phyloP scores from a whole-genome alignment of 2,888 invertebrate genomes.

The Lepidocyrtinus sp. region DNA sequence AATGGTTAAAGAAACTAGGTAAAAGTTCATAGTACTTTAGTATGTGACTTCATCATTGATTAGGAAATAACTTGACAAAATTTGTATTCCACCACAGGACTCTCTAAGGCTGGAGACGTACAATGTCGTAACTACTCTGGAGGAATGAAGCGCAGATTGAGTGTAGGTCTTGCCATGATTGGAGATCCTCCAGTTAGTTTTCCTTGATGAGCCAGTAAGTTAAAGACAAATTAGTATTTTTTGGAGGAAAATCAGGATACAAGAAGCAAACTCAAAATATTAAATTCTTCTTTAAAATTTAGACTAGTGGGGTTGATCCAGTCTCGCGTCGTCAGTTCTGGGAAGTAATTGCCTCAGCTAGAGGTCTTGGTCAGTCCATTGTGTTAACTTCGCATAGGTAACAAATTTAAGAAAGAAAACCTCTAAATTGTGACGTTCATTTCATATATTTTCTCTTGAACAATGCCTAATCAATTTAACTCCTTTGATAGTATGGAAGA shows the following conservation, averaged over 20 bases:
- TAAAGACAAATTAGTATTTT: conserved; percentile 8
- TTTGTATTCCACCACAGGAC: conserved; percentile 36
- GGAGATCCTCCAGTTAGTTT: conserved; percentile 81
- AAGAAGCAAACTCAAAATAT: background rate
- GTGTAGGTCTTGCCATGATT: conserved; percentile 88
- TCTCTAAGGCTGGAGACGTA: conserved; percentile 43
- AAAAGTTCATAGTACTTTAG: background rate
- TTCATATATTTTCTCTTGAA: background rate
- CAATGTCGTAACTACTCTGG: conserved; percentile 80
- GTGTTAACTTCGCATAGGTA: conserved; percentile 82
- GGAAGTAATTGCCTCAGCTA: conserved; percentile 76
- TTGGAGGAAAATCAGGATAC: background rate
- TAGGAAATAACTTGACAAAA: background rate
- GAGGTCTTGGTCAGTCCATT: conserved; percentile 76
- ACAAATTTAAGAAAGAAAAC: conserved; percentile 7
- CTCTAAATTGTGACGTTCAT: background rate
- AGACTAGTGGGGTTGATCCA: conserved; percentile 78
- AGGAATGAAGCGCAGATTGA: conserved; percentile 92
- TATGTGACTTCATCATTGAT: background rate
- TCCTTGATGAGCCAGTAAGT: conserved; percentile 84
- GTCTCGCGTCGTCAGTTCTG: conserved; percentile 79
- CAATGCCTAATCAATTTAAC: background rate
- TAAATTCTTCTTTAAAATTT: background rate
- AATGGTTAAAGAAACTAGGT: conserved; percentile 70
- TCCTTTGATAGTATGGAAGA: conserved; percentile 83